Evolutionary conservation across 2,797 vertebrate genomes (phyloP).

Genomic region (Philypnodon macrostomus): DNA sequence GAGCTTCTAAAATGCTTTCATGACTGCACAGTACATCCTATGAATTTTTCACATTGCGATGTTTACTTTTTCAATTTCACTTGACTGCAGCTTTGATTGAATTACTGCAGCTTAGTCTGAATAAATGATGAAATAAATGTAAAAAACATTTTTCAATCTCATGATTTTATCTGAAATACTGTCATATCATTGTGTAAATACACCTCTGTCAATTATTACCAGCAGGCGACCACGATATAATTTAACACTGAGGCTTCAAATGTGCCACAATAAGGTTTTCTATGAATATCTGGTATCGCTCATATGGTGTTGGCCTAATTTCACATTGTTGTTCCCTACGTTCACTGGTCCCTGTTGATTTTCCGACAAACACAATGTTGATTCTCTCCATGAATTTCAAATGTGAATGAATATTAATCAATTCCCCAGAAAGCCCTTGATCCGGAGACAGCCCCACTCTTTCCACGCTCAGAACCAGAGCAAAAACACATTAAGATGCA

Average conservation of each 20-base stretch:
- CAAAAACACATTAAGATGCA: neutral
- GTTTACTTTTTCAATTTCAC: neutral
- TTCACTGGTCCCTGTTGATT: constrained; percentile 37
- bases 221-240: constrained; percentile 1
- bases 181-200: neutral
- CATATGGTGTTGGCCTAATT: constrained; percentile 44
- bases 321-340: constrained; percentile 39
- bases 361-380: constrained; percentile 38
- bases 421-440: constrained; percentile 19
- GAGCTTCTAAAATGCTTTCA: neutral
- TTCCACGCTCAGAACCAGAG: constrained; percentile 5
- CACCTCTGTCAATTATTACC: neutral
- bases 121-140: constrained; percentile 3
- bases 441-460: constrained; percentile 28
- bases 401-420: constrained; percentile 61
- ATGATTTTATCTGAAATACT: neutral
- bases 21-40: neutral
- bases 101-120: neutral
- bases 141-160: neutral
- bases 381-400: constrained; percentile 53
- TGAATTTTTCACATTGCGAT: neutral
- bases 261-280: constrained; percentile 21
- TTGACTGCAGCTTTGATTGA: neutral
- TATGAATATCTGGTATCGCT: constrained; percentile 14
- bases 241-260: constrained; percentile 6